phyloP scores from a whole-genome alignment of 1,140 invertebrate genomes.

The Listronotus bonariensis region DNA sequence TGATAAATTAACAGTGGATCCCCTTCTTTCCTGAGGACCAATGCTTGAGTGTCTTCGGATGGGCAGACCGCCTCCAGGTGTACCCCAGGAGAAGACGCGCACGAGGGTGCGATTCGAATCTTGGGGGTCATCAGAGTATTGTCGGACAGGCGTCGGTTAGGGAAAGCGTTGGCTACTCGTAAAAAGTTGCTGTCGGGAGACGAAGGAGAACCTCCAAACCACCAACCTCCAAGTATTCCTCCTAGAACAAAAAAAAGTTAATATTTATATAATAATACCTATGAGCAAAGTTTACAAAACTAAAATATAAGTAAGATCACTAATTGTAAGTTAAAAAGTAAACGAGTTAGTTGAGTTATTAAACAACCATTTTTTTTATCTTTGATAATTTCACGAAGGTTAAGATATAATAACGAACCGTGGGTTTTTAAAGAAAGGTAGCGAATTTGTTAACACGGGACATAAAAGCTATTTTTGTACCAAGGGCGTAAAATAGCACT shows the following conservation, averaged over 20 bases:
- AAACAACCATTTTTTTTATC: too few species aligned
- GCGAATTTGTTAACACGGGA: too few species aligned
- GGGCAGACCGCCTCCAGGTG: conserved; percentile 79
- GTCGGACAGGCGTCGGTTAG: conserved; percentile 84
- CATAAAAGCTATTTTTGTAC: too few species aligned
- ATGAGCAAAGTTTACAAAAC: too few species aligned
- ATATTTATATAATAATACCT: neutral
- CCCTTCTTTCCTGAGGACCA: conserved; percentile 82
- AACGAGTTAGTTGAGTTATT: too few species aligned
- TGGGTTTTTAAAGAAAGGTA: too few species aligned
- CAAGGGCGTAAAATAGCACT: too few species aligned
- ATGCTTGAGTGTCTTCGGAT: conserved; percentile 87
- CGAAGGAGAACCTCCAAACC: conserved; percentile 75
- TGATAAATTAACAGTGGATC: conserved; percentile 82
- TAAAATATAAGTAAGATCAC: too few species aligned
- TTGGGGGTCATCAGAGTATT: conserved; percentile 90
- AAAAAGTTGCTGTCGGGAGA: conserved; percentile 86
- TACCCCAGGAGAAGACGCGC: conserved; percentile 84
- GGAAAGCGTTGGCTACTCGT: conserved; percentile 78
- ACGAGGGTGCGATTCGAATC: conserved; percentile 82
- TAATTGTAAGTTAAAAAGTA: too few species aligned
- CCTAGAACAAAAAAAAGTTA: conserved; percentile 47
- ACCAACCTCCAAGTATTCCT: conserved; percentile 71
- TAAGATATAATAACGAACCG: too few species aligned
- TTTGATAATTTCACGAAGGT: too few species aligned